Evolutionary conservation across 2,888 invertebrate genomes (phyloP), one percentile per base, ranked within the genome.

Genomic region (Clistopyga incitator): DNA sequence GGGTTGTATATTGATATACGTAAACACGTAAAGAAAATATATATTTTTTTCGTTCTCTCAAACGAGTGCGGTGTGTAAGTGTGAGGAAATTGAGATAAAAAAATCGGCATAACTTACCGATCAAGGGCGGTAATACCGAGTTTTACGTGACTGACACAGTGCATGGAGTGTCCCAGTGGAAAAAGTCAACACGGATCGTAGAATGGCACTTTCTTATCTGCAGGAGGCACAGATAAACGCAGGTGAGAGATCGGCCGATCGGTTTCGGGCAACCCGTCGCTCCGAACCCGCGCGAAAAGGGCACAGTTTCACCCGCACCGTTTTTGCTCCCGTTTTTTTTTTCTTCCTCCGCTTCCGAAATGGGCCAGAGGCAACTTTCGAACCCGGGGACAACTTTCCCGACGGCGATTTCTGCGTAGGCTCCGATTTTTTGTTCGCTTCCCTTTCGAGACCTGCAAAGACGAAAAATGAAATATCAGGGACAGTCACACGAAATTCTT

Each of bases 121-220:
- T 20, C 52, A 6, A 34, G 52, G 52, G 2, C 4, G 15, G 6
- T 23, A 38, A 18, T 23, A 18, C 3, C 6, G 25, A 13, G 18
- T 38, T 38, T 64, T 20, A 11, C 54, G 76, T 54, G 34, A 54
- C 54, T 15, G 25, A 23, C 68, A 20, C 84, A 87, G 88, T 91
- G 89, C 86, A 91, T 92, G 92, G 91, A 91, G 91, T 91, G 88
- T 89, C 86, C 86, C 83, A 90, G 92, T 91, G 91, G 89, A 82
- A 88, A 87, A 86, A 76, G 76, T 81, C 85, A 87, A 38, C 83
- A 90, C 89, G 88, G 87, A 88, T 88, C 89, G 88, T 90, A 92
- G 90, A 88, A 92, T 93, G 93, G 92, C 92, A 90, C 89, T 92
- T 72, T 91, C 91, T 85, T 92, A 90, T 86, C 89, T 91, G 42